Conservation (phyloP, 2,113 vertebrate species). For the Canis aureus region DNA sequence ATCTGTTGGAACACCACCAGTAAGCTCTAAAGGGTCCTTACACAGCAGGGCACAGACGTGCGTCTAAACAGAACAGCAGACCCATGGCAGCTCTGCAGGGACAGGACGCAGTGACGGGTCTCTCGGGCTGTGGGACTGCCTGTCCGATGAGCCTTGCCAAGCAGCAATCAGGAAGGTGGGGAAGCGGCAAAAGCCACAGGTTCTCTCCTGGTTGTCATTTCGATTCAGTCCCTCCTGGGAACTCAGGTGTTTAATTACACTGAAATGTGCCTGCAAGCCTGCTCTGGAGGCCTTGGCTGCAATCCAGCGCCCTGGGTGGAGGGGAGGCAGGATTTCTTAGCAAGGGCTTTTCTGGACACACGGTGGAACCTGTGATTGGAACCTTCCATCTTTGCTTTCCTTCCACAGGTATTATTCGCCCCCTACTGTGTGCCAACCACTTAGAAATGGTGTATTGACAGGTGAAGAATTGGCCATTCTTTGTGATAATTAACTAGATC, state of each 20-base stretch:
- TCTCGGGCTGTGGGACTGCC: background rate
- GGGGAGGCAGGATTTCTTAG: background rate
- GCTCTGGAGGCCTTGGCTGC: background rate
- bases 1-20: background rate
- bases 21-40: background rate
- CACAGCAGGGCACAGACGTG: background rate
- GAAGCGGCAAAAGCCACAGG: background rate
- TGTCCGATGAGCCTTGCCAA: too few relatives aligned
- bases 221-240: background rate
- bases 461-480: background rate
- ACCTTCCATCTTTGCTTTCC: background rate
- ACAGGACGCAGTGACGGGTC: background rate
- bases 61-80: background rate
- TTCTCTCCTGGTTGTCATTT: background rate
- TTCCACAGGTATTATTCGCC: background rate
- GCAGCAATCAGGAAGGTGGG: background rate
- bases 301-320: slow-evolving; percentile 21
- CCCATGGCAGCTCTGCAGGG: background rate
- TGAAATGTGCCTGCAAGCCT: background rate
- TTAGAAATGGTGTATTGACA: background rate
- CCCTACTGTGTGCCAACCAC: background rate
- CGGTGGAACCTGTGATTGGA: background rate
- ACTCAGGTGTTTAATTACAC: slow-evolving; percentile 59
- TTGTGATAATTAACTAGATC: background rate
- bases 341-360: background rate